Evolutionary conservation across 2,888 invertebrate genomes (phyloP), one percentile per base, ranked within the genome.

Genomic region (Hydraecia micacea): DNA sequence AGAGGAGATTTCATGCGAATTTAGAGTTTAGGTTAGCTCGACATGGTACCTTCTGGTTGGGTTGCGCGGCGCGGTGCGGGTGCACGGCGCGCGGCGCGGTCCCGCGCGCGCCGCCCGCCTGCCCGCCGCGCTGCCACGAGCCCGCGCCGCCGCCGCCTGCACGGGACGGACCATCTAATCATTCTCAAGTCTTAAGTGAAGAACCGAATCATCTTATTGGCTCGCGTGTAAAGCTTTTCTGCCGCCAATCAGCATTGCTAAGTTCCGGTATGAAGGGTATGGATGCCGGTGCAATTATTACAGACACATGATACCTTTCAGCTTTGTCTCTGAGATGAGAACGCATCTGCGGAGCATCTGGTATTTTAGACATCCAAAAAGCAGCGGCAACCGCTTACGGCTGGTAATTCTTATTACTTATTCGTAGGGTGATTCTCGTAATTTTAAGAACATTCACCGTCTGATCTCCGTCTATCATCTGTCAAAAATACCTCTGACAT

Each of bases 71-170:
- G 0, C 77, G 36, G n/a, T 79, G 83, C 62, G 62, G 63, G 36
- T 77, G 21, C 77, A 55, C 28, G 2, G 21, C 7, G 1, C 42
- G 52, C 28, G 65, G 79, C 82, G 72, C n/a, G 66, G 67, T 65
- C 0, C 85, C 75, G 32, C 78, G 84, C 4, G 0, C 3, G 70
- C 15, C 21, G 55, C 88, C 84, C 72, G 49, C 72, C 83, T 90
- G 88, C 0, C 86, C 88, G 74, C 95, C 95, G 82, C 95, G 94
- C 89, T 78, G 95, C 95, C 95, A 96, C 58, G 94, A 92, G 0
- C 95, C 94, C 5, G 90, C 86, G 39, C 92, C 92, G 8, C 90
- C 92, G 8, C 46, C 46, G 46, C 85, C 85, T 32, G 32, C 21
- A 21, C 5, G 6, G 2, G 0, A 5, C 13, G 21, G 4, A 28